Percentiles rank a stretch among this genome's conserved stretches.
Conservation (phyloP, 2,888 invertebrate genomes). For the Tenthredo livida region DNA sequence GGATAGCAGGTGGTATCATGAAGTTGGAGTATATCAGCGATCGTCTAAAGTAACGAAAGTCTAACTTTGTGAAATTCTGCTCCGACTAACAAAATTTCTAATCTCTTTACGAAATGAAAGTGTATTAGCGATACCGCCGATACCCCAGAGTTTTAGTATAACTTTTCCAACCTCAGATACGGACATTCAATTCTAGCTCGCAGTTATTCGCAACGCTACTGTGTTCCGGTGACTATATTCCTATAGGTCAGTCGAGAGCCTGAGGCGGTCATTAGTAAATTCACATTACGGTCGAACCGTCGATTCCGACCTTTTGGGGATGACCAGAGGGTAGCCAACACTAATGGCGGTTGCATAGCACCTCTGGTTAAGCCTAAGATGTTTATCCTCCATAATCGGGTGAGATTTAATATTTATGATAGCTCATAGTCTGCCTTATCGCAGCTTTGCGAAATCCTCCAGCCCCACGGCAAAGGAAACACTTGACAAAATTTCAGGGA, state of each 20-base stretch:
- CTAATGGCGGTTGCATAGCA: constrained; percentile 45
- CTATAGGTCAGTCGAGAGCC: constrained; percentile 36
- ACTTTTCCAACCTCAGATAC: neutral
- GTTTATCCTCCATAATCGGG: constrained; percentile 45
- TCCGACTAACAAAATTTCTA: constrained; percentile 16
- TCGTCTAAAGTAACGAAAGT: constrained; percentile 6
- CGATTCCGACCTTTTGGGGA: constrained; percentile 47
- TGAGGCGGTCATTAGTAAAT: constrained; percentile 45
- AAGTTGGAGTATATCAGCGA: constrained; percentile 42
- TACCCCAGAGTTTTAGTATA: neutral
- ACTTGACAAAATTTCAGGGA: neutral
- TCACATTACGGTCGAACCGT: constrained; percentile 48
- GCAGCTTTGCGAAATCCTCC: neutral
- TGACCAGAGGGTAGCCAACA: constrained; percentile 14
- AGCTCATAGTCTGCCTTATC: constrained; percentile 38
- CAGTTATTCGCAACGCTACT: neutral
- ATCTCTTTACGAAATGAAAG: neutral
- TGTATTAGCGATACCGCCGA: neutral
- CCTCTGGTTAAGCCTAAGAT: constrained; percentile 33
- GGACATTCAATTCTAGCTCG: constrained; percentile 25
- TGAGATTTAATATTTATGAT: constrained; percentile 48
- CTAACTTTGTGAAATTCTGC: constrained; percentile 29
- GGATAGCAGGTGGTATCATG: constrained; percentile 48
- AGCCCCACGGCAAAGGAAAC: neutral
- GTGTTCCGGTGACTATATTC: neutral